phyloP scores from a whole-genome alignment of 2,888 invertebrate species.

The Nomada flava region DNA sequence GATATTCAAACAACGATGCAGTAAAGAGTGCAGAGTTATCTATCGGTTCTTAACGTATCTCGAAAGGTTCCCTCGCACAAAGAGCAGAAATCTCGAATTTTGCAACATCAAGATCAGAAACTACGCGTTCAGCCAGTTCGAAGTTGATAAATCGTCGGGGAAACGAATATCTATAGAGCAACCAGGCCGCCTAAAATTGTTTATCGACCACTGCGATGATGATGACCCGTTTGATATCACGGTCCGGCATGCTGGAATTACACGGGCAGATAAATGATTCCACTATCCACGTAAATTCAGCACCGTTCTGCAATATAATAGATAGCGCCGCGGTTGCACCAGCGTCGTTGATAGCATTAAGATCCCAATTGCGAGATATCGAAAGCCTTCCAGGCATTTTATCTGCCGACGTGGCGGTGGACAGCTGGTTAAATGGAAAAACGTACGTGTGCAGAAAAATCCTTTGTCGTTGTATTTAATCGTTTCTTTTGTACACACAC shows the following conservation, averaged over 20 bases:
- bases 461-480: no score
- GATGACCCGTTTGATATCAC: slow-evolving; percentile 49
- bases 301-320: slow-evolving; percentile 52
- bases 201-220: slow-evolving; percentile 37
- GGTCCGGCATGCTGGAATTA: slow-evolving; percentile 42
- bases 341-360: slow-evolving; percentile 44
- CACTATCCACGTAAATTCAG: slow-evolving; percentile 56
- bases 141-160: slow-evolving; percentile 42
- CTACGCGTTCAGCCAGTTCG: slow-evolving; percentile 14
- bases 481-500: no score
- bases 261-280: slow-evolving; percentile 40
- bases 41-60: slow-evolving; percentile 22
- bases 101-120: slow-evolving; percentile 39
- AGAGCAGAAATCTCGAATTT: slow-evolving; percentile 30
- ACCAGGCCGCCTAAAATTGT: slow-evolving; percentile 39
- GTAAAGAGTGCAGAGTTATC: slow-evolving; percentile 24
- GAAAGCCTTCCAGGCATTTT: slow-evolving; percentile 33
- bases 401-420: slow-evolving; percentile 20
- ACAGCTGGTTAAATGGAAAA: not conserved
- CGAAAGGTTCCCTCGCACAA: slow-evolving; percentile 6
- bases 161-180: not conserved
- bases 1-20: slow-evolving; percentile 15
- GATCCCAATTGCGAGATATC: slow-evolving; percentile 53
- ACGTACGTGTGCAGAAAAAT: not conserved
- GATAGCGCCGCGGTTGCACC: slow-evolving; percentile 37